A percentile compares a stretch with the other conserved stretches of the same genome.
These are phyloP conservation scores for Herpailurus yagouaroundi DNA, from an alignment of 2,113 vertebrate species.

Conservation along the genomic window DNA sequence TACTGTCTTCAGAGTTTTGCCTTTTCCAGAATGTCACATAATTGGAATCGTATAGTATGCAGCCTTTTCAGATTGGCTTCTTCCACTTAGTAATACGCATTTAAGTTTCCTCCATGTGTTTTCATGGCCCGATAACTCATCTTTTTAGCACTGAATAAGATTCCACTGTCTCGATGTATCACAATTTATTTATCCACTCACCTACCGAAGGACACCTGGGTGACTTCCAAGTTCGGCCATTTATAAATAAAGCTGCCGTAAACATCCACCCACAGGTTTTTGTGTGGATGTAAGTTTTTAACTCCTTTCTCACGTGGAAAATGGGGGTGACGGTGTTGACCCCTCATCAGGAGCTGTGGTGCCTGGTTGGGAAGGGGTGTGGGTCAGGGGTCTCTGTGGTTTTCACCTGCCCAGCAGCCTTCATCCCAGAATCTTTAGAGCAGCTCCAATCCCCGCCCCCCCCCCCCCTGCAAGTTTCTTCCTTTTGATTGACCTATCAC, in stretches of 20 bases:
- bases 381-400: too few species aligned
- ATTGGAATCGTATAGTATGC: not conserved
- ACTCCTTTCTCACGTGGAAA: not conserved
- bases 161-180: not conserved
- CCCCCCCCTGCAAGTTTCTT: too few species aligned
- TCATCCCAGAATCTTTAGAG: not conserved
- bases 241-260: not conserved
- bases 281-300: not conserved
- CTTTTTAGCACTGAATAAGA: not conserved
- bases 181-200: not conserved
- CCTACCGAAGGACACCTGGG: not conserved
- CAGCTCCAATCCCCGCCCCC: accelerated
- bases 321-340: not conserved
- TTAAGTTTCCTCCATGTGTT: not conserved
- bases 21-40: not conserved
- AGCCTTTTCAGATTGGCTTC: not conserved
- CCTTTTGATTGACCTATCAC: not conserved
- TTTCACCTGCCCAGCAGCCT: not conserved
- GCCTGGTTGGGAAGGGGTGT: not conserved
- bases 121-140: not conserved
- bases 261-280: not conserved
- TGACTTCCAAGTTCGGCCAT: not conserved
- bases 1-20: not conserved
- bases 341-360: not conserved
- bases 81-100: not conserved